phyloP scores from a whole-genome alignment of 2,888 invertebrate genomes.

The Lasioglossum marginatum region DNA sequence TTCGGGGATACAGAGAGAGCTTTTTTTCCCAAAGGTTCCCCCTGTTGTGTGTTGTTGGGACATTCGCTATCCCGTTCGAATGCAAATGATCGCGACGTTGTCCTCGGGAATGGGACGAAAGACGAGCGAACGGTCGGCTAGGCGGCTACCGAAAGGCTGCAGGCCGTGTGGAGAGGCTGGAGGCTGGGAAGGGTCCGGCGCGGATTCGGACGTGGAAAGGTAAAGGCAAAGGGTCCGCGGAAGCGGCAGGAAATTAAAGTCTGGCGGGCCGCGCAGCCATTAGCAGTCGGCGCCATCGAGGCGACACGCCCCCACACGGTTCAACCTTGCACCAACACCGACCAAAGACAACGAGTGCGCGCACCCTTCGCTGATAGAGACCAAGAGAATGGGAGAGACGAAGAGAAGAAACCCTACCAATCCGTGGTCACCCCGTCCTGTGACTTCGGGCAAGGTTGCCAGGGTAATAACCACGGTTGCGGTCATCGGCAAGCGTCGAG shows the following conservation, averaged over 20 bases:
- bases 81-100: conserved; percentile 35
- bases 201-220: conserved; percentile 81
- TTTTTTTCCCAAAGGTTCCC: neutral
- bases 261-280: conserved; percentile 85
- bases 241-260: conserved; percentile 85
- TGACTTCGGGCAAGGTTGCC: conserved; percentile 51
- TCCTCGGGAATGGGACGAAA: neutral
- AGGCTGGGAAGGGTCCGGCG: conserved; percentile 69
- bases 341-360: conserved; percentile 74
- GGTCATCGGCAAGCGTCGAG: conserved; percentile 30
- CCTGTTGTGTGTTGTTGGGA: neutral
- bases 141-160: conserved; percentile 73
- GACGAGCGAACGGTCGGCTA: conserved; percentile 59
- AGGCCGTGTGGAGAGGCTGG: conserved; percentile 68
- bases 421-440: conserved; percentile 48
- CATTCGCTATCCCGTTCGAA: conserved; percentile 10
- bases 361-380: conserved; percentile 65
- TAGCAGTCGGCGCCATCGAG: conserved; percentile 85
- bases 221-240: conserved; percentile 83
- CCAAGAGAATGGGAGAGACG: conserved; percentile 37
- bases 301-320: conserved; percentile 84
- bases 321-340: conserved; percentile 80
- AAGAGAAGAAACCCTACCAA: conserved; percentile 48
- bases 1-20: neutral
- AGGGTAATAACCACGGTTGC: conserved; percentile 49